phyloP scores from a whole-genome alignment of 2,797 vertebrate genomes.

The Sebastes steindachneri region DNA sequence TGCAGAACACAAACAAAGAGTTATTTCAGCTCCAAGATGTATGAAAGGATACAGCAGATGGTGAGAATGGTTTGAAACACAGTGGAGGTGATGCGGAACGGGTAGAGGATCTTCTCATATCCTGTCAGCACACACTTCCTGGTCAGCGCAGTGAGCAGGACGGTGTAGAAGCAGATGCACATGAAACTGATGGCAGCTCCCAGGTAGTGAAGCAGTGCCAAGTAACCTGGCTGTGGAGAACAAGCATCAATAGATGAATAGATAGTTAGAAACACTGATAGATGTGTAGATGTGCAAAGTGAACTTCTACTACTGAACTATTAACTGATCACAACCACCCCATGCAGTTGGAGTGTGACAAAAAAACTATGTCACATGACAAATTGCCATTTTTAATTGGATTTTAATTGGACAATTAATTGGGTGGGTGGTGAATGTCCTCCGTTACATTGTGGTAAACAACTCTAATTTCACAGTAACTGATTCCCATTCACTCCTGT shows the following conservation, averaged over 20 bases:
- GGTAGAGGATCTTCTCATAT: constrained; percentile 76
- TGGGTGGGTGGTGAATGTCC: not conserved
- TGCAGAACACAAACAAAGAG: not conserved
- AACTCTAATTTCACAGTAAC: not conserved
- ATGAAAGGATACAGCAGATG: constrained; percentile 84
- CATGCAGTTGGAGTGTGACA: not conserved
- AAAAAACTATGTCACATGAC: not conserved
- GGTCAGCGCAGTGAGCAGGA: constrained; percentile 80
- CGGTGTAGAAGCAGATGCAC: constrained; percentile 81
- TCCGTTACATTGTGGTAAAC: not conserved
- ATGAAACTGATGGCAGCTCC: constrained; percentile 83
- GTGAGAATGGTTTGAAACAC: constrained; percentile 71
- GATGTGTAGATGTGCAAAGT: not conserved
- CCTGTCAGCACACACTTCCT: constrained; percentile 75
- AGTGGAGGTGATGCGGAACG: constrained; percentile 65
- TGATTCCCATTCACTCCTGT: not conserved
- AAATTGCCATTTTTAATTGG: not conserved
- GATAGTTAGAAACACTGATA: not conserved
- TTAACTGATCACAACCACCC: not conserved
- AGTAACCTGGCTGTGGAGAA: constrained; percentile 65
- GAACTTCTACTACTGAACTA: not conserved
- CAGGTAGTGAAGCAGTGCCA: constrained; percentile 77
- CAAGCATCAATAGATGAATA: not conserved
- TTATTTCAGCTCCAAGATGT: not conserved
- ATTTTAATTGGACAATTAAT: not conserved